Evolutionary conservation across 92 coral and sea anemone genomes (phyloP).

Genomic region (Siderastrea radians): DNA sequence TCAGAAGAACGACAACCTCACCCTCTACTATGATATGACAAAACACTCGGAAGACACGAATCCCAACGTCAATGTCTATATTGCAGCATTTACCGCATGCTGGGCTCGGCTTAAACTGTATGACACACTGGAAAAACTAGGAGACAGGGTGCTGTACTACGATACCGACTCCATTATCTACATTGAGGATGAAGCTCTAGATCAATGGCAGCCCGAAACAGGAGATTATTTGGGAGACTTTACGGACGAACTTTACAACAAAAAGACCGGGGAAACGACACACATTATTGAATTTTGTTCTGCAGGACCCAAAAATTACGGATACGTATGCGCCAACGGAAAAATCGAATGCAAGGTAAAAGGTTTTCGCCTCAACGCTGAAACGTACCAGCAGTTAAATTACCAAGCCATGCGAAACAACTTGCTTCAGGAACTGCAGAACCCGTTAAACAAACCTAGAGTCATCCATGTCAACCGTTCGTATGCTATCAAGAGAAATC

Average conservation of each 20-base stretch:
- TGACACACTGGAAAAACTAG: slow-evolving; percentile 5
- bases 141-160: slow-evolving; percentile 13
- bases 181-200: slow-evolving; percentile 3
- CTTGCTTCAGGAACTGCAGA: no score
- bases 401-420: slow-evolving; percentile 1
- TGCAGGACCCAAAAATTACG: slow-evolving; percentile 53
- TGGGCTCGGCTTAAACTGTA: slow-evolving; percentile 57
- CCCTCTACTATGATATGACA: slow-evolving; percentile 37
- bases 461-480: no score
- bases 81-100: slow-evolving; percentile 60
- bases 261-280: no score
- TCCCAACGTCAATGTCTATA: slow-evolving; percentile 45
- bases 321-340: slow-evolving; percentile 12
- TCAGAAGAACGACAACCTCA: slow-evolving; percentile 10
- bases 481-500: no score
- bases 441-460: no score
- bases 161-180: slow-evolving; percentile 40
- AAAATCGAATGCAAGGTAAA: slow-evolving; percentile 28
- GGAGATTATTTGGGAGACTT: slow-evolving; percentile 42
- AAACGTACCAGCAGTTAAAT: slow-evolving; percentile 4
- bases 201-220: background rate
- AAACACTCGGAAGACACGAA: slow-evolving; percentile 14
- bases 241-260: slow-evolving; percentile 22
- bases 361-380: slow-evolving; percentile 36
- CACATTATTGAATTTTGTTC: slow-evolving; percentile 16